Conservation (phyloP, 2,113 vertebrate species). For the Aramus guarauna region DNA sequence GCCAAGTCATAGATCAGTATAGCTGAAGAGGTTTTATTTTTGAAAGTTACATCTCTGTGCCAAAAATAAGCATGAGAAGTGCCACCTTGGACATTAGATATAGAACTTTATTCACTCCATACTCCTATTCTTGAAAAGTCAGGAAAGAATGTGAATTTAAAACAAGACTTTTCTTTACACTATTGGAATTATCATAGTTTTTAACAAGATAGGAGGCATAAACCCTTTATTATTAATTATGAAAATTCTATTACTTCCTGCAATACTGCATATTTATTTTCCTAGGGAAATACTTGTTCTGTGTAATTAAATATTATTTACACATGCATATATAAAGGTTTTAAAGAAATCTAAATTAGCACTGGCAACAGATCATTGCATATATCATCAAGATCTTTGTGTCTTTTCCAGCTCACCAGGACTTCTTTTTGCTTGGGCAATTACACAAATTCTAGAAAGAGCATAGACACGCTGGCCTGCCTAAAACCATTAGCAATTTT, state of each 20-base stretch:
- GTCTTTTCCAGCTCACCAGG: background rate
- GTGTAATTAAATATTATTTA: background rate
- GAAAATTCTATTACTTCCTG: background rate
- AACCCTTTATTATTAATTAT: background rate
- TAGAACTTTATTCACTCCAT: background rate
- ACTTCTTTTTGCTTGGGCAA: background rate
- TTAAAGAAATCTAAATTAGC: background rate
- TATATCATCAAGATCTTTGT: background rate
- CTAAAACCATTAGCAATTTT: background rate
- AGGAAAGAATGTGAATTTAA: background rate
- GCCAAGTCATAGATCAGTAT: background rate
- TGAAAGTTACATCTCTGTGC: background rate
- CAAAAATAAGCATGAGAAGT: background rate
- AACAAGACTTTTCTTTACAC: background rate
- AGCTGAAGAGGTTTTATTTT: background rate
- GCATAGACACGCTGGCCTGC: no score
- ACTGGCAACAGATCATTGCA: background rate
- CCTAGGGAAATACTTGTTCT: background rate
- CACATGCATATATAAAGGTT: background rate
- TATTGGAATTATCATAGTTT: background rate
- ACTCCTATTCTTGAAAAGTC: background rate
- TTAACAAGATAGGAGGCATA: background rate
- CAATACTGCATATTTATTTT: background rate
- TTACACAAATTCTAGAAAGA: background rate
- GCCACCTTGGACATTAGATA: background rate